Evolutionary conservation across 2,888 invertebrate genomes (phyloP).

Genomic region (Buathra laborator): DNA sequence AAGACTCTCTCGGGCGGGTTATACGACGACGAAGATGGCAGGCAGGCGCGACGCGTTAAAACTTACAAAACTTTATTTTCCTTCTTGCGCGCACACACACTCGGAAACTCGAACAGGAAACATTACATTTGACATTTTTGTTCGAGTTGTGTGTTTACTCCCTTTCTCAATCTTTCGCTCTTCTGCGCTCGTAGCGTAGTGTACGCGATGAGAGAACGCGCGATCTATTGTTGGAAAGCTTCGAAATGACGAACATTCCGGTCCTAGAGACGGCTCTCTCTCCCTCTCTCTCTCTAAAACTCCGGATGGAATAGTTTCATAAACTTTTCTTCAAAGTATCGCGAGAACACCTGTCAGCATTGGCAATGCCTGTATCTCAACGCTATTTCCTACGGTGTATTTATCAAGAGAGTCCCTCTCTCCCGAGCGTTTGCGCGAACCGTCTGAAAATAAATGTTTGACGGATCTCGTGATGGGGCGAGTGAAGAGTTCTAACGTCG

Average conservation of each 20-base stretch:
- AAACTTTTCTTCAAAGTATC: conserved; percentile 61
- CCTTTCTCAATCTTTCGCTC: conserved; percentile 30
- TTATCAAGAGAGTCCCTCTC: conserved; percentile 34
- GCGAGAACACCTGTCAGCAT: conserved; percentile 64
- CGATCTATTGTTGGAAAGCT: conserved; percentile 51
- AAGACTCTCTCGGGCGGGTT: neutral
- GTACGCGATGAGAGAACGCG: conserved; percentile 9
- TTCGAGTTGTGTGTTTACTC: conserved; percentile 25
- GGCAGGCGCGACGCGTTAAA: conserved; percentile 45
- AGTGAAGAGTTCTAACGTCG: conserved; percentile 23
- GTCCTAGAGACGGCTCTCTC: conserved; percentile 17
- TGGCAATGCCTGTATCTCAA: conserved; percentile 14
- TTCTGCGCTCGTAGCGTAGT: neutral
- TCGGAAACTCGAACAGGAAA: conserved; percentile 31
- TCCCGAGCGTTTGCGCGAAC: neutral
- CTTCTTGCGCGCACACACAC: neutral
- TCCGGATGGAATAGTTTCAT: conserved; percentile 41
- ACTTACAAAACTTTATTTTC: conserved; percentile 44
- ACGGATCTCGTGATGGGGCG: conserved; percentile 35
- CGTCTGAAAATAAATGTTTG: conserved; percentile 64
- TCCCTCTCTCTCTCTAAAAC: no score
- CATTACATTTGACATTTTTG: conserved; percentile 50
- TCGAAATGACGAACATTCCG: conserved; percentile 25
- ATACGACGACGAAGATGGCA: neutral
- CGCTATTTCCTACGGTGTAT: conserved; percentile 39